phyloP scores from a whole-genome alignment of 2,888 invertebrate genomes.

The Phorcus lineatus region DNA sequence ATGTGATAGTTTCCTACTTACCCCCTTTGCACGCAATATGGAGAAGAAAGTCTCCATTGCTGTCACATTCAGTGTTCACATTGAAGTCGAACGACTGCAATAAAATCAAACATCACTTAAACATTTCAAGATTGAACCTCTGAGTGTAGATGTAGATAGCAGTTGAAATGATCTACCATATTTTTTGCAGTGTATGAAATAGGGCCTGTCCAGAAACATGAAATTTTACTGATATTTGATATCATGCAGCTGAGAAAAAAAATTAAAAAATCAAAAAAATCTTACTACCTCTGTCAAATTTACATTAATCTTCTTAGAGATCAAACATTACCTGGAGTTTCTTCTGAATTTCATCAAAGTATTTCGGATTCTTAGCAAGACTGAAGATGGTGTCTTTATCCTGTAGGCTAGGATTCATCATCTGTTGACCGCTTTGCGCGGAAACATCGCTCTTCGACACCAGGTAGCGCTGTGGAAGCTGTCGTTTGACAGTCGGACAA shows the following conservation, averaged over 20 bases:
- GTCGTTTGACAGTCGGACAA: slow-evolving; percentile 49
- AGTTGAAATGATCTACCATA: not conserved
- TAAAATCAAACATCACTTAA: not conserved
- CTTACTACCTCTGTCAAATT: too few relatives aligned
- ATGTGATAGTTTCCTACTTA: slow-evolving; percentile 31
- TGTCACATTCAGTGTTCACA: slow-evolving; percentile 66
- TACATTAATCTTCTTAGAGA: too few relatives aligned
- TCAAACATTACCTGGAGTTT: slow-evolving; percentile 68
- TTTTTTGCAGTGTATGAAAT: not conserved
- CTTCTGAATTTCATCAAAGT: slow-evolving; percentile 64
- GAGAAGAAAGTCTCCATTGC: slow-evolving; percentile 64
- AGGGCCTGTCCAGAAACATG: too few relatives aligned
- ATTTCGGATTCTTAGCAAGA: slow-evolving; percentile 53
- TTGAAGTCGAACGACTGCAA: slow-evolving; percentile 68
- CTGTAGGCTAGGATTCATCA: slow-evolving; percentile 56
- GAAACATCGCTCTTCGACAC: slow-evolving; percentile 32
- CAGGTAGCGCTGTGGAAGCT: slow-evolving; percentile 55
- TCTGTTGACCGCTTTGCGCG: slow-evolving; percentile 19
- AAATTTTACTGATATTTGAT: too few relatives aligned
- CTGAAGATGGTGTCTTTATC: slow-evolving; percentile 65
- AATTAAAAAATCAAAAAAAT: too few relatives aligned
- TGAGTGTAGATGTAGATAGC: too few relatives aligned
- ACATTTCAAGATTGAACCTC: not conserved
- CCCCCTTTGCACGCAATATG: slow-evolving; percentile 64
- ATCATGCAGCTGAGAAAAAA: too few relatives aligned